phyloP scores from a whole-genome alignment of 2,113 vertebrate species.

The Lampris incognitus region DNA sequence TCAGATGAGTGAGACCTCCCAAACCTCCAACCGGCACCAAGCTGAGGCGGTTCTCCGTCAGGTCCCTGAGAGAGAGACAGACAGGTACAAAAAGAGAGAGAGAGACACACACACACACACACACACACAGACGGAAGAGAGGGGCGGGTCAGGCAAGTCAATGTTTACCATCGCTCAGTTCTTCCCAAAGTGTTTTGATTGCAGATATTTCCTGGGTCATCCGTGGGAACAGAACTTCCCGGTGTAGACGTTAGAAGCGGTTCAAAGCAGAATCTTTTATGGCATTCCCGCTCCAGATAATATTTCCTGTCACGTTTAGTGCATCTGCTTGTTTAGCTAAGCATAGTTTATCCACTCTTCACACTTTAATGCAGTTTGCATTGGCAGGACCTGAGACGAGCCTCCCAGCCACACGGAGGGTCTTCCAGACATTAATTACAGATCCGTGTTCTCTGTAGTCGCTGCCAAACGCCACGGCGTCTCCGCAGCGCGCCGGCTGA shows the following conservation, averaged over 20 bases:
- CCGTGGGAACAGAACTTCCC: conserved; percentile 9
- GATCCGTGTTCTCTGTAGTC: conserved; percentile 30
- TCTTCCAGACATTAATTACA: conserved; percentile 46
- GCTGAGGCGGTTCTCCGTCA: conserved; percentile 88
- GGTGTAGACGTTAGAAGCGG: conserved; percentile 32
- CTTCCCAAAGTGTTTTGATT: conserved; percentile 35
- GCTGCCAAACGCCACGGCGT: conserved; percentile 52
- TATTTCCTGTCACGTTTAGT: conserved; percentile 38
- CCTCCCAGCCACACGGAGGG: conserved; percentile 30
- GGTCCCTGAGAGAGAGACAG: conserved; percentile 81
- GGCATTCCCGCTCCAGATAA: conserved; percentile 39
- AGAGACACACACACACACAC: not conserved
- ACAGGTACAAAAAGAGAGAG: conserved; percentile 17
- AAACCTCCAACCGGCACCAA: conserved; percentile 87
- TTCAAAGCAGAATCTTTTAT: conserved; percentile 33
- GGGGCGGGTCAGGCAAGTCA: conserved; percentile 10
- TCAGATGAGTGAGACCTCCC: conserved; percentile 89
- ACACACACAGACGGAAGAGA: not conserved
- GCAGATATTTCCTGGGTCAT: conserved; percentile 16
- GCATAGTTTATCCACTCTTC: conserved; percentile 42
- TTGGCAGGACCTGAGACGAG: conserved; percentile 49
- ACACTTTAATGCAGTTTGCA: conserved; percentile 51
- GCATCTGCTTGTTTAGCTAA: conserved; percentile 42
- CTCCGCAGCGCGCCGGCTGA: conserved; percentile 19
- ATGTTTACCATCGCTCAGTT: not conserved